Evolutionary conservation across 2,113 vertebrate genomes (phyloP), one percentile per base, ranked within the genome.

Genomic region (Lepisosteus oculatus): DNA sequence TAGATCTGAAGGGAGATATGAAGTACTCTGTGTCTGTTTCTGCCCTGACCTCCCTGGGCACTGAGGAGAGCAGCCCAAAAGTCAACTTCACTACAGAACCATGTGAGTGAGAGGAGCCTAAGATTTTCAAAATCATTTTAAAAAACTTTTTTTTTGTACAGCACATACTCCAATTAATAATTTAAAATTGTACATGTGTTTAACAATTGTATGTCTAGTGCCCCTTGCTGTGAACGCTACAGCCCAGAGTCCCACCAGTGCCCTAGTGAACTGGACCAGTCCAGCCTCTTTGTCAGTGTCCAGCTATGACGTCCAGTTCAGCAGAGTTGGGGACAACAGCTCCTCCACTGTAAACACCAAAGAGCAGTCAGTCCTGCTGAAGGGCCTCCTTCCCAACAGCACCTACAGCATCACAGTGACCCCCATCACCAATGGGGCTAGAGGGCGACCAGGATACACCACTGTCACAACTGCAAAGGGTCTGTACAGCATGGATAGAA

Each of bases 371-470:
- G 8, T 64, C 42, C 17, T 64, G 62, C 62, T 64, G 15, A 1
- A 2, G 2, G 62, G 12, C 17, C 62, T 64, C 17, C 15, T 64
- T 3, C 62, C 62, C 17, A 64, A 43, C 17, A 64, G 13, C 62
- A 64, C 62, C 62, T 64, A 64, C 62, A 64, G 7, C 62, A 64
- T 64, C 62, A 64, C 17, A 8, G 62, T 64, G 15, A 64, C 62
- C 0, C 62, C 62, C 62, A 41, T 41, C 13, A 6, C 15, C 62
- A 64, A 12, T 3, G 42, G 42, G 15, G 3, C 17, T 12, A 64
- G 17, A 41, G 62, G 62, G 8, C 8, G 8, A 7, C 62, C 62
- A 41, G n/a, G 62, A 64, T 41, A 29, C 62, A 41, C 42, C 15
- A 64, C 62, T 9, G 42, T 64, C 42, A 41, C 62, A 11, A 64